Evolutionary conservation across 2,797 vertebrate genomes (phyloP), one percentile per base, ranked within the genome.

Genomic region (Allobates femoralis): DNA sequence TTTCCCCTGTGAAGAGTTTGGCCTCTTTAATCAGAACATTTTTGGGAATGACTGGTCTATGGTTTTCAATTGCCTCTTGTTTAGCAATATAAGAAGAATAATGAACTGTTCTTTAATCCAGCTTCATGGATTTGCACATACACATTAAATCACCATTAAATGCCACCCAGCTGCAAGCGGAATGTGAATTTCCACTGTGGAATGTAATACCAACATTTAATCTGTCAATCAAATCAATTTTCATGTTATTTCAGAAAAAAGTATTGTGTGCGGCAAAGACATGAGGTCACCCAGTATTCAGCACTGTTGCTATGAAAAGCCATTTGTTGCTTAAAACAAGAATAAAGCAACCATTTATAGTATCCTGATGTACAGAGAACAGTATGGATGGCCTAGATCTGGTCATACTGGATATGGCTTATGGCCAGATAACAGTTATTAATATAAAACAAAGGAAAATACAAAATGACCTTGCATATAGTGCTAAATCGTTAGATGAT

Each of bases 201-300:
- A 51, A 66, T 30, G 50, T 51, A 81, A 66, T 28, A 10, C 18
- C 46, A 69, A 14, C 62, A 81, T 55, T 69, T 55, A 55, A 67
- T 53, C 46, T 34, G 62, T 81, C 79, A 81, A 64, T 67, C 79
- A 81, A 81, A 81, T 67, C 21, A 64, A 81, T 81, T 81, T 81
- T 46, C 46, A 53, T 81, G 60, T 66, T 41, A 51, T 66, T 81
- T 50, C 28, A 51, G 37, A 66, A 50, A 66, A 30, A 80, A 46
- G 30, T 12, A 67, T 64, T 67, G 79, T 69, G 21, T 53, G 50
- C 5, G 3, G 23, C 51, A 32, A 67, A 55, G 64, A 69, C 21
- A 55, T 81, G 37, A 81, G 64, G 30, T 81, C 79, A 81, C 21
- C 50, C 64, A 16, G 51, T 66, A 67, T 51, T 81, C 53, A n/a